Conservation (phyloP, 2,888 invertebrate genomes). For the Leucophora obtusa region DNA sequence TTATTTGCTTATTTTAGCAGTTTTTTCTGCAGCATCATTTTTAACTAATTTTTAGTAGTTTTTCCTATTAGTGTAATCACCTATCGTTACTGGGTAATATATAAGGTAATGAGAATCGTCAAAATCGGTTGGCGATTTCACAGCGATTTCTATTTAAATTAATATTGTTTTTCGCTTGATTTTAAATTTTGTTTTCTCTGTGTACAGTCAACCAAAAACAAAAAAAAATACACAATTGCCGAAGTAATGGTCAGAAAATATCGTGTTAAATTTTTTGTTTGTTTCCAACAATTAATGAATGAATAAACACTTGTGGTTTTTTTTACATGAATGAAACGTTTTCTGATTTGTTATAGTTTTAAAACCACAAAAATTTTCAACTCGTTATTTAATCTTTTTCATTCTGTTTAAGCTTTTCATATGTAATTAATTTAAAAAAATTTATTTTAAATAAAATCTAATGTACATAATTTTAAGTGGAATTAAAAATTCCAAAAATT, state of each 20-base stretch:
- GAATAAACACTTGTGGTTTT: constrained; percentile 37
- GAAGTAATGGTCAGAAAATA: not conserved
- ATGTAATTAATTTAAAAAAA: constrained; percentile 15
- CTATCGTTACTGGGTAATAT: too few relatives aligned
- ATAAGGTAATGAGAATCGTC: too few relatives aligned
- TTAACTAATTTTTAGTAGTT: too few relatives aligned
- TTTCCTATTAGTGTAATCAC: too few relatives aligned
- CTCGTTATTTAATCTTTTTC: not conserved
- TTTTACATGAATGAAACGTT: constrained; percentile 40
- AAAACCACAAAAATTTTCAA: constrained; percentile 47
- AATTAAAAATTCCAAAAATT: not conserved
- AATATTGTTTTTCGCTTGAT: too few relatives aligned
- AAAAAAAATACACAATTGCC: not conserved
- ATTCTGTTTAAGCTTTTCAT: constrained; percentile 14
- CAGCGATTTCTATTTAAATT: too few relatives aligned
- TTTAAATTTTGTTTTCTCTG: too few relatives aligned
- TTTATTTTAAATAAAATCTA: not conserved
- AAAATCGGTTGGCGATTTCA: too few relatives aligned
- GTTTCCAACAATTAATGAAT: not conserved
- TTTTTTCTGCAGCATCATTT: too few relatives aligned
- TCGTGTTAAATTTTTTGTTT: not conserved
- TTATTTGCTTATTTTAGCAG: too few relatives aligned
- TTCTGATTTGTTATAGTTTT: constrained; percentile 25
- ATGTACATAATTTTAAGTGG: not conserved
- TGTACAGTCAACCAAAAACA: not conserved